Conservation (phyloP, 2,797 vertebrate species). For the Mormyrops attenuatus region DNA sequence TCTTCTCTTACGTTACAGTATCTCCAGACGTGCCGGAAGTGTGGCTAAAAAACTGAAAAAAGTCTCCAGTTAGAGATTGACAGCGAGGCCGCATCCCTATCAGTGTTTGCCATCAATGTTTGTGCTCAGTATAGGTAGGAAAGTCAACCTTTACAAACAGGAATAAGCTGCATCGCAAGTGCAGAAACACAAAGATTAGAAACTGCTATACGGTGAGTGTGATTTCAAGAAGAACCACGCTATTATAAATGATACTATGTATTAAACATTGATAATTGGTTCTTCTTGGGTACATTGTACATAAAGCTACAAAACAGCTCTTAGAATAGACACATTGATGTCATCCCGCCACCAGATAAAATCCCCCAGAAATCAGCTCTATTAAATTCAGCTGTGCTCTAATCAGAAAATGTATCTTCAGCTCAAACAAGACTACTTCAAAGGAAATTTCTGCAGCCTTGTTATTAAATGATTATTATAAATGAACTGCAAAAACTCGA, state of each 20-base stretch:
- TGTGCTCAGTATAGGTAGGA: background rate
- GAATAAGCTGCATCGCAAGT: background rate
- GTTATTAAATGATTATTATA: conserved; percentile 4
- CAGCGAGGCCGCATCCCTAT: background rate
- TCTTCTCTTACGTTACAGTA: background rate
- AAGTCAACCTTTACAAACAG: background rate
- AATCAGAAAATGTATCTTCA: background rate
- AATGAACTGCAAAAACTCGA: background rate
- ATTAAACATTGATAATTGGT: background rate
- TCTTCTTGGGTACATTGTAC: background rate
- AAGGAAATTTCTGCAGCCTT: conserved; percentile 7
- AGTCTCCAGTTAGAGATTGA: background rate
- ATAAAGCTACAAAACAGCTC: background rate
- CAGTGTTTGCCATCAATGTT: background rate
- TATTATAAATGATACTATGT: background rate
- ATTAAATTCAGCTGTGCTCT: background rate
- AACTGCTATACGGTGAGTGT: background rate
- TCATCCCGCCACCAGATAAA: background rate
- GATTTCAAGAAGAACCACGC: background rate
- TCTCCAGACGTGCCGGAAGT: background rate
- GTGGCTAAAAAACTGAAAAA: background rate
- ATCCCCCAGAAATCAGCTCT: background rate
- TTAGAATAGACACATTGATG: background rate
- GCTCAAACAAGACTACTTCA: background rate
- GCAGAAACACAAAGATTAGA: background rate